Evolutionary conservation across 2,797 vertebrate genomes (phyloP).

Genomic region (Lithobates sylvaticus): DNA sequence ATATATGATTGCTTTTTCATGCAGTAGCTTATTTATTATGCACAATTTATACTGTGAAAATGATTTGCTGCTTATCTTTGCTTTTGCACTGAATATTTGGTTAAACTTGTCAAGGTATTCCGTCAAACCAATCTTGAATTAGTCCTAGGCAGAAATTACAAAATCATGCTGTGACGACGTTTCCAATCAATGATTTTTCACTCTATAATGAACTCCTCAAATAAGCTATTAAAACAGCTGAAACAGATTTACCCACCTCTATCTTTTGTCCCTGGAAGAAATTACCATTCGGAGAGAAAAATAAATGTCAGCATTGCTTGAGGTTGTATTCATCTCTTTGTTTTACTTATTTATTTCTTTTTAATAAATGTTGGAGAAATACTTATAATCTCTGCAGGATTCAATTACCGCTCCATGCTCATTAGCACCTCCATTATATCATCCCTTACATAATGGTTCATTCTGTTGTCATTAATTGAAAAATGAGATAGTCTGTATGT

Average conservation of each 20-base stretch:
- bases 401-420: slow-evolving; percentile 40
- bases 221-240: slow-evolving; percentile 18
- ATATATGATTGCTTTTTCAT: neutral
- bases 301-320: slow-evolving; percentile 23
- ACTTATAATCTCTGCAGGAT: slow-evolving; percentile 51
- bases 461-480: slow-evolving; percentile 47
- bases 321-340: slow-evolving; percentile 25
- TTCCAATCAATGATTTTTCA: slow-evolving; percentile 18
- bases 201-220: slow-evolving; percentile 1
- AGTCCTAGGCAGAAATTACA: slow-evolving; percentile 7
- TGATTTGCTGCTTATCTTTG: slow-evolving; percentile 33
- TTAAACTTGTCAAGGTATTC: slow-evolving; percentile 25
- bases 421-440: slow-evolving; percentile 43
- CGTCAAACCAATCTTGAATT: slow-evolving; percentile 34
- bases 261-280: slow-evolving; percentile 16
- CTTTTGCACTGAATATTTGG: slow-evolving; percentile 19
- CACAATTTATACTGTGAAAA: slow-evolving; percentile 36
- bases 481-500: slow-evolving; percentile 36
- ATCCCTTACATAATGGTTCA: slow-evolving; percentile 28
- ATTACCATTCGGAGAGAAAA: slow-evolving; percentile 25
- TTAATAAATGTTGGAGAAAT: slow-evolving; percentile 31
- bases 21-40: slow-evolving; percentile 12
- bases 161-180: slow-evolving; percentile 15
- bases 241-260: neutral
- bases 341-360: slow-evolving; percentile 10